Percentiles rank a stretch among this genome's conserved stretches.
phyloP scores from a whole-genome alignment of 2,113 vertebrate genomes.

The Leuciscus idus region DNA sequence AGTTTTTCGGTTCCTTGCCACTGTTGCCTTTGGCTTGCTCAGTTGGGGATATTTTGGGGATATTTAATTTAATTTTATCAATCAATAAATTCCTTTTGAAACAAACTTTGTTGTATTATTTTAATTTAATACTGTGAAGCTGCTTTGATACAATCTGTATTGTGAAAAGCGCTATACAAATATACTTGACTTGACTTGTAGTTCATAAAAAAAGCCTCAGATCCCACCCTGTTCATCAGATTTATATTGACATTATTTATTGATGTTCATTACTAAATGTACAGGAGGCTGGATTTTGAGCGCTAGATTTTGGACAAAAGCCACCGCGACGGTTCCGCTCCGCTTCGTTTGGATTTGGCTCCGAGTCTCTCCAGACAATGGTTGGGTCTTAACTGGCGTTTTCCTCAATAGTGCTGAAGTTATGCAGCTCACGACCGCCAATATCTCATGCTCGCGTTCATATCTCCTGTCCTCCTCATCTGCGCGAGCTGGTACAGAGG shows the following conservation, averaged over 20 bases:
- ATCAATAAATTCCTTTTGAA: too few relatives aligned
- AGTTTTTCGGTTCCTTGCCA: too few relatives aligned
- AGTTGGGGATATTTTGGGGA: too few relatives aligned
- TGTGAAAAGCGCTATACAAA: too few relatives aligned
- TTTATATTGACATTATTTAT: conserved; percentile 37
- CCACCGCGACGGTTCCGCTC: background rate
- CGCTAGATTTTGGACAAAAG: conserved; percentile 16
- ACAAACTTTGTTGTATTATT: too few relatives aligned
- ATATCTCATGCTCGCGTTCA: conserved; percentile 9
- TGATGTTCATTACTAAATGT: conserved; percentile 27
- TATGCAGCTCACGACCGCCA: conserved; percentile 52
- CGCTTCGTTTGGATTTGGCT: conserved; percentile 36
- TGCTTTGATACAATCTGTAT: too few relatives aligned
- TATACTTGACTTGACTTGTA: too few relatives aligned
- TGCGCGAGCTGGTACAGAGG: conserved; percentile 54
- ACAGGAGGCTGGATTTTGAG: conserved; percentile 30
- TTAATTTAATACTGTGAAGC: too few relatives aligned
- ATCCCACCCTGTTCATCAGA: conserved; percentile 4
- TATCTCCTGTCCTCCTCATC: conserved; percentile 53
- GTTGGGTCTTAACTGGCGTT: conserved; percentile 52
- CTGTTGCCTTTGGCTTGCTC: too few relatives aligned
- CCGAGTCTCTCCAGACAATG: conserved; percentile 39
- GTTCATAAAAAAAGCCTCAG: background rate
- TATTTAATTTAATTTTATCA: too few relatives aligned
- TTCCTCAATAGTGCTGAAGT: conserved; percentile 53